These are phyloP conservation scores for Corythornis vintsioides DNA, from an alignment of 2,113 vertebrate species.

Conservation along the genomic window DNA sequence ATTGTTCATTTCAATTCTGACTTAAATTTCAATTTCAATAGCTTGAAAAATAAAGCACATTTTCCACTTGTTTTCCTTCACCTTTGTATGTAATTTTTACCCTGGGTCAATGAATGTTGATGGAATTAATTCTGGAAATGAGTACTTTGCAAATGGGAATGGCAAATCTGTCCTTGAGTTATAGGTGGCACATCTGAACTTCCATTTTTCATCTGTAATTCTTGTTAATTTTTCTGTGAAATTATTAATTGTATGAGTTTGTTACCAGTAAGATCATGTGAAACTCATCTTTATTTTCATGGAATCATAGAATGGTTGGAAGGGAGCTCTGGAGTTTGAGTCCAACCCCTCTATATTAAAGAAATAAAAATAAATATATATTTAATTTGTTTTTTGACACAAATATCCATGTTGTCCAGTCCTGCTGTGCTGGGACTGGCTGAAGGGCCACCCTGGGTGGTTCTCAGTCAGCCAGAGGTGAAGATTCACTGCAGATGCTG, in stretches of 20 bases:
- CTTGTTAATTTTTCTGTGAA: background rate
- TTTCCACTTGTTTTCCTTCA: background rate
- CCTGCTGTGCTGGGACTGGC: background rate
- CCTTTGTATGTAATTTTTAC: fast-evolving
- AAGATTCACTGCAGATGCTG: constrained; percentile 19
- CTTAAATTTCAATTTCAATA: background rate
- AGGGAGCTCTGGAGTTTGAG: too few relatives aligned
- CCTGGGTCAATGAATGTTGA: background rate
- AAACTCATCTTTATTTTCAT: background rate
- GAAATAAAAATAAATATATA: too few relatives aligned
- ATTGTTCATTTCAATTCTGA: background rate
- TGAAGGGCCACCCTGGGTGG: background rate
- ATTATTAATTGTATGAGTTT: background rate
- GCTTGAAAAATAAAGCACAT: background rate
- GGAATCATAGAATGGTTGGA: too few relatives aligned
- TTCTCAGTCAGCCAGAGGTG: constrained; percentile 8
- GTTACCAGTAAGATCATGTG: background rate
- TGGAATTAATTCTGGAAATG: background rate
- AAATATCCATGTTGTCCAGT: background rate
- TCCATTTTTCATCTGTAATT: background rate
- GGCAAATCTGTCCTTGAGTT: background rate
- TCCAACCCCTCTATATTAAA: too few relatives aligned
- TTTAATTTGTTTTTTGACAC: background rate
- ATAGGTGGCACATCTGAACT: background rate
- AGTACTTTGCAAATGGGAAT: background rate